Percentiles rank a stretch among this genome's conserved stretches.
phyloP scores from a whole-genome alignment of 23 tunicate genomes.

The Trididemnum miniatum region DNA sequence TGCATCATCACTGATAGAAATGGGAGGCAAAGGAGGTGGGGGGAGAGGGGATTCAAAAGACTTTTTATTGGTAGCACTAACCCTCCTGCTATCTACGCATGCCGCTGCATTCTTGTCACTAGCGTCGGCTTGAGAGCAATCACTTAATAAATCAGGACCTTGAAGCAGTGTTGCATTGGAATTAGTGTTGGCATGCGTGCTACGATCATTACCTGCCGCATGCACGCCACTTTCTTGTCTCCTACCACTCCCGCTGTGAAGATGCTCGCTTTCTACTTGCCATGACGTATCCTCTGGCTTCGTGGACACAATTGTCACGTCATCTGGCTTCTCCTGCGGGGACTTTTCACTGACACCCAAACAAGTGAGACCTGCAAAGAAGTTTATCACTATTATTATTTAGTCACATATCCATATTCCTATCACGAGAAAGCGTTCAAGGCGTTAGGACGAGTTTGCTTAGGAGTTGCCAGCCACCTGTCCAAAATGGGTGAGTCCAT shows the following conservation, averaged over 20 bases:
- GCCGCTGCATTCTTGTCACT: not conserved
- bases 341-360: too few relatives aligned
- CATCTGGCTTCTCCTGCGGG: too few relatives aligned
- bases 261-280: conserved; percentile 67
- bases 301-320: not conserved
- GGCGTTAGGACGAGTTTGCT: too few relatives aligned
- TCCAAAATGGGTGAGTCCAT: too few relatives aligned
- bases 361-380: too few relatives aligned
- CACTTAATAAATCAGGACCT: conserved; percentile 19
- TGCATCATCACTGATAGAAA: not conserved
- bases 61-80: not conserved
- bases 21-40: conserved; percentile 18
- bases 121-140: conserved; percentile 5
- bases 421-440: too few relatives aligned
- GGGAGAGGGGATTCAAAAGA: conserved; percentile 1
- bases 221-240: not conserved
- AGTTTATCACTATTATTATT: too few relatives aligned
- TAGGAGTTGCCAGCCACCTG: too few relatives aligned
- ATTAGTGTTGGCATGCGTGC: not conserved
- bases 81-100: not conserved
- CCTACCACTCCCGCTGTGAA: conserved; percentile 68
- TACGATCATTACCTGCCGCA: conserved; percentile 41
- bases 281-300: conserved; percentile 15
- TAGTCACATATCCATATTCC: too few relatives aligned
- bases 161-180: not conserved